Base-by-base conservation (phyloP, 2,113 vertebrate species). In the Sinocyclocheilus anshuiensis region DNA sequence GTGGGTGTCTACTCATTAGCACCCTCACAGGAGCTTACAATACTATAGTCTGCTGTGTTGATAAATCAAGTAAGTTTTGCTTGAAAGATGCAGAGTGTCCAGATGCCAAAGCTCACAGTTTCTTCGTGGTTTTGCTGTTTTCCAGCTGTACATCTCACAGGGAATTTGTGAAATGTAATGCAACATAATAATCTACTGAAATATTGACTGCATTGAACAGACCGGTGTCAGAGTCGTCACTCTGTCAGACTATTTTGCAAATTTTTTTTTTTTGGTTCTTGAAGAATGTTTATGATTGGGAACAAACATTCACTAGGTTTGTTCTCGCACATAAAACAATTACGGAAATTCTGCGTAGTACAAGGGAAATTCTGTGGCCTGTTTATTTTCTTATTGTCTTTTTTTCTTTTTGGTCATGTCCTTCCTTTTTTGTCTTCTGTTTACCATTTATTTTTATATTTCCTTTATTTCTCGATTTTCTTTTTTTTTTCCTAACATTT, bases 1-100 rank as follows among this genome's bases (percentile, higher is more conserved):
- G 98, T 99, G 96, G 29, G 79, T 9, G 48, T 65, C 39, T 29
- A 6, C 42, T 48, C 33, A 29, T 20, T 29, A 10, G 15, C n/a
- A 61, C 33, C 16, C 42, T 36, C 22, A 29, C 45, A 67, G 22
- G 1, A 61, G 18, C 29, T 15, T 29, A 26, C 4, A 42, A 4
- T 6, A 48, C 20, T 39, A 11, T 3, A 13, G 22, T 80, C 33
- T 61, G 11, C 12, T n/a, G 18, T 80, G 55, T 15, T 42, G 20
- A 61, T 80, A 42, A 80, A 39, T 61, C 55, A 39, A 11, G 50
- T 26, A 65, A n/a, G 15, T 6, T 18, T 16, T 36, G 2, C 90
- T 87, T 87, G 82, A 91, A 90, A 89, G 83, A 72, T 4, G 26
- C 24, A 42, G 3, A 12, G 7, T 74, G 71, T 48, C 36, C 7